Base-by-base conservation (phyloP, 2,888 invertebrate genomes). In the Clanis bilineata region DNA sequence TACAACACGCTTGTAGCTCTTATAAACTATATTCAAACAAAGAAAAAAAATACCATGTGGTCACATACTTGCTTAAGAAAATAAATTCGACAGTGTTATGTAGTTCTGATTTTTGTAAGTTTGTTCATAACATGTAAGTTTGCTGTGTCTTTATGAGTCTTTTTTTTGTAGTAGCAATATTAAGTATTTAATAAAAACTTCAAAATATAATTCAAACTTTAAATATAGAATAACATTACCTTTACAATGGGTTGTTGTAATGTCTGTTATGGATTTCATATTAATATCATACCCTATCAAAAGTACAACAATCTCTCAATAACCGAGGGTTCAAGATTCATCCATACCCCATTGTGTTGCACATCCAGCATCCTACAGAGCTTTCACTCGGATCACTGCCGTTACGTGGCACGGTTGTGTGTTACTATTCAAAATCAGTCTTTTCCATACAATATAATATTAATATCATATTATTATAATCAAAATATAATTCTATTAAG, bases 381-480 rank as follows among this genome's bases (percentile, higher is more conserved):
- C 77, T 81, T 83, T 88, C 91, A 91, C 89, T 91, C 82, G 78
- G 75, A 73, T 77, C 72, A 72, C 72, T 77, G 77, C 78, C 71
- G 71, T 70, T 80, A 85, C 67, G 76, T 75, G 80, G 88, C 79
- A 79, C 88, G 85, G 90, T 85, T 76, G 90, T 88, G 80, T 81
- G 77, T 64, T 72, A 77, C 71, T 74, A 22, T 51, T 28, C 32
- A 81, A 79, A 77, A 71, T 63, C 63, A 67, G 73, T 78, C 81
- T 79, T 73, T 28, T 10, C 18, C 32, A 69, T 71, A 72, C 69
- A 70, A 73, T 70, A 80, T 72, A 72, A 71, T 74, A 80, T 77
- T 76, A 73, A 70, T 76, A 74, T 76, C 67, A 71, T 72, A 69
- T 77, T 77, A 81, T 80, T 77, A 76, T 77, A 84, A 78, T 77